Conservation (phyloP, 2,797 vertebrate genomes). For the Phataginus tricuspis region DNA sequence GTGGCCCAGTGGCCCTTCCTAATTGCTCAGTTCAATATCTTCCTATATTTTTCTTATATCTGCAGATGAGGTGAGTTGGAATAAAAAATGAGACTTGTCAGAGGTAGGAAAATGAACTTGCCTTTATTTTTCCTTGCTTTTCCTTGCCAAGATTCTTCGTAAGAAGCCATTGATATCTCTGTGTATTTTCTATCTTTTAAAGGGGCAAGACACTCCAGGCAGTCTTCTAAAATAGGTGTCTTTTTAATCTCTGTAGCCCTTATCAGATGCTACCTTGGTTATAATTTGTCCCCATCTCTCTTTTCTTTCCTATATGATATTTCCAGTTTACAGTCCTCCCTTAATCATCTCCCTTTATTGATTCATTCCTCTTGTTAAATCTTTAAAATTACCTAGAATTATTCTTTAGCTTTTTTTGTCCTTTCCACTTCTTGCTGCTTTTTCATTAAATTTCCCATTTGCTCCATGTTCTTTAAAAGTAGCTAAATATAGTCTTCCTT, state of each 20-base stretch:
- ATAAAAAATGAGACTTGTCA: not conserved
- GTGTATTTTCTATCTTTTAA: not conserved
- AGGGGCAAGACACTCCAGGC: not conserved
- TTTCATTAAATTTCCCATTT: not conserved
- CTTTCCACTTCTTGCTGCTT: not conserved
- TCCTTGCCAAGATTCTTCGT: not conserved
- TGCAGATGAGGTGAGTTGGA: not conserved
- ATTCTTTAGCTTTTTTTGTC: not conserved
- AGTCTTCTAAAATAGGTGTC: not conserved
- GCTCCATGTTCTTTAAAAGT: conserved; percentile 21
- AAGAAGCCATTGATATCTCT: not conserved
- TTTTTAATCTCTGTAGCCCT: not conserved
- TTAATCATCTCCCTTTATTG: not conserved
- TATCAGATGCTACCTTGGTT: not conserved
- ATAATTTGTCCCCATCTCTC: not conserved
- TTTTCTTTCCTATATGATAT: not conserved
- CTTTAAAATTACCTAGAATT: not conserved
- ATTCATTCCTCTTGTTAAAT: not conserved
- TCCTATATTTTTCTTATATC: not conserved
- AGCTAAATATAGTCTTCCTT: not conserved
- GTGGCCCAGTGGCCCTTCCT: not conserved
- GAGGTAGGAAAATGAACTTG: not conserved
- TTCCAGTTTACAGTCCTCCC: not conserved
- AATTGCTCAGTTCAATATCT: not conserved
- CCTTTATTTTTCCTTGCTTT: not conserved